Percentiles rank a stretch among this genome's conserved stretches.
These are phyloP conservation scores for Schizopygopsis malacanthus DNA, from an alignment of 2,797 vertebrate genomes.

Conservation along the genomic window DNA sequence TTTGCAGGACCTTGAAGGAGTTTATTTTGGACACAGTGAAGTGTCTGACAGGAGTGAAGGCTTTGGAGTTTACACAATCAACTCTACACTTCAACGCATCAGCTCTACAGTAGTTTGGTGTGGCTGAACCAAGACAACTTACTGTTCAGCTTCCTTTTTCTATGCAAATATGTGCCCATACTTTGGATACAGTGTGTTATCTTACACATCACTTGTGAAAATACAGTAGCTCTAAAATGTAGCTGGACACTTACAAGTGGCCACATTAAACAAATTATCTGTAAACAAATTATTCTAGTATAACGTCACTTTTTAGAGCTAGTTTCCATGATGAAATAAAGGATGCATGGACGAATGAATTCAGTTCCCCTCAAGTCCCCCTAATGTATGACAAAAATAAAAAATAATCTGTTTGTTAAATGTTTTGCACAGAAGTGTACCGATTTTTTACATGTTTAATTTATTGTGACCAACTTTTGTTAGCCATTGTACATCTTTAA, in stretches of 20 bases:
- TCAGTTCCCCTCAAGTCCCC: background rate
- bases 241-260: background rate
- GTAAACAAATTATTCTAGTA: background rate
- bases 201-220: background rate
- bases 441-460: background rate
- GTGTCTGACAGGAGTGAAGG: background rate
- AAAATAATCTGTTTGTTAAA: background rate
- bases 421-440: background rate
- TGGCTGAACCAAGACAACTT: background rate
- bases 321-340: background rate
- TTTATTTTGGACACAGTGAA: conserved; percentile 8
- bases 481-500: background rate
- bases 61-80: background rate
- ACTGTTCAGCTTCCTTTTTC: background rate
- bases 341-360: background rate
- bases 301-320: background rate
- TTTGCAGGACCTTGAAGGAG: conserved; percentile 23
- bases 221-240: background rate
- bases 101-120: background rate
- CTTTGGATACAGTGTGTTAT: background rate
- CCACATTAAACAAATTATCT: background rate
- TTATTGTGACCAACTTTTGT: background rate
- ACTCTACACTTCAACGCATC: background rate
- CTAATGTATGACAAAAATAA: background rate
- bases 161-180: conserved; percentile 1